Conservation (phyloP, 2,797 vertebrate genomes). For the Astyanax mexicanus region DNA sequence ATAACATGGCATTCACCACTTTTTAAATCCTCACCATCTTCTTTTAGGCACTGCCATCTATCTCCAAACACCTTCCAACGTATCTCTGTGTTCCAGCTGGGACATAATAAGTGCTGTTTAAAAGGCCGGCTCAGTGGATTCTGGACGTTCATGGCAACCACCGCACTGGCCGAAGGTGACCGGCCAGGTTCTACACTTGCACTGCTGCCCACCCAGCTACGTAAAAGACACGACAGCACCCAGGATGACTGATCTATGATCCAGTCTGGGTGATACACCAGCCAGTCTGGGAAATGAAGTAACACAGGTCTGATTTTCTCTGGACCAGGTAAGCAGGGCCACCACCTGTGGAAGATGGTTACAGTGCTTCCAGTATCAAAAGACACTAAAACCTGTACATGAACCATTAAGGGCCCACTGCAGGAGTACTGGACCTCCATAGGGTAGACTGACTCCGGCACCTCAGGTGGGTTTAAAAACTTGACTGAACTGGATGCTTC, state of each 20-base stretch:
- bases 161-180: conserved; percentile 53
- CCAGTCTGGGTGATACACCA: conserved; percentile 81
- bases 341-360: conserved; percentile 64
- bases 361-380: conserved; percentile 69
- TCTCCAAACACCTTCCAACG: conserved; percentile 56
- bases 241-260: conserved; percentile 69
- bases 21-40: conserved; percentile 72
- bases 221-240: conserved; percentile 74
- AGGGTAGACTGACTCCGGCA: conserved; percentile 60
- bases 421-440: conserved; percentile 76
- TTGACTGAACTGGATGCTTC: conserved; percentile 60
- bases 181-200: conserved; percentile 45
- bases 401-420: conserved; percentile 63
- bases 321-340: conserved; percentile 71
- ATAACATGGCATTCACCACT: background rate
- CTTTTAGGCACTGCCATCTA: conserved; percentile 69
- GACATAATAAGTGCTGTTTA: conserved; percentile 74
- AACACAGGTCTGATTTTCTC: conserved; percentile 54
- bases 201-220: conserved; percentile 65
- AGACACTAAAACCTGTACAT: conserved; percentile 72
- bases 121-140: conserved; percentile 70
- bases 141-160: conserved; percentile 62
- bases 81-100: conserved; percentile 70
- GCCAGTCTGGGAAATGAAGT: conserved; percentile 78
- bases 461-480: conserved; percentile 76